Percentiles rank a stretch among this genome's conserved stretches.
These are phyloP conservation scores for Cranoglanis bouderius DNA, from an alignment of 2,113 vertebrate species.

Conservation along the genomic window DNA sequence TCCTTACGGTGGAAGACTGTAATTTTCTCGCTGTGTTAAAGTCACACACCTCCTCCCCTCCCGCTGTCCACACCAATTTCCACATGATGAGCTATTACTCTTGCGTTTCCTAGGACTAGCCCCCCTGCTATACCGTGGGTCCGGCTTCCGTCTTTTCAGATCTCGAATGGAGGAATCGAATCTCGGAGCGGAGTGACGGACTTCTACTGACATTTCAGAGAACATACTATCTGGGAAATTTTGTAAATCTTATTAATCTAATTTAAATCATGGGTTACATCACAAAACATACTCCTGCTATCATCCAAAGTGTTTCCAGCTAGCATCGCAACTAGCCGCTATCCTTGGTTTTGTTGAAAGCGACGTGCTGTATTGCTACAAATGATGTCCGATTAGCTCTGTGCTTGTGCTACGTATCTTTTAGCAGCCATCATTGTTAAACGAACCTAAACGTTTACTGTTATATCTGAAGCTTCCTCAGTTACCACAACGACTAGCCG, in stretches of 20 bases:
- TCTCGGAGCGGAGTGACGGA: background rate
- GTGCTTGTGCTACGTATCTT: background rate
- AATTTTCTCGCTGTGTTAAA: conserved; percentile 44
- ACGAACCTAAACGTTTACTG: background rate
- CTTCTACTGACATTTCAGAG: background rate
- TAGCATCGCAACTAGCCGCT: background rate
- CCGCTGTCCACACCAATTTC: conserved; percentile 19
- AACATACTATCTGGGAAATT: background rate
- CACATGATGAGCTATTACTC: conserved; percentile 11
- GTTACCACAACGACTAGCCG: background rate
- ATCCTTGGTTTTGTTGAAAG: background rate
- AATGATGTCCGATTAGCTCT: background rate
- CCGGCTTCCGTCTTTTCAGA: background rate
- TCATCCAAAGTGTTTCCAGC: background rate
- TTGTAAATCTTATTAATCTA: background rate
- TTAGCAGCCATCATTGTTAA: background rate
- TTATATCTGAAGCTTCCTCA: background rate
- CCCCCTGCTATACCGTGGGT: background rate
- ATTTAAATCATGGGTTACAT: background rate
- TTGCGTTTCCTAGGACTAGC: background rate
- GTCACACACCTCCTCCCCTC: background rate
- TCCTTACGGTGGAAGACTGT: conserved; percentile 36
- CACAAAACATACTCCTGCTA: background rate
- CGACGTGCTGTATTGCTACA: background rate
- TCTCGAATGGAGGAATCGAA: background rate